Evolutionary conservation across 2,113 vertebrate genomes (phyloP), one percentile per base, ranked within the genome.

Genomic region (Malurus melanocephalus): DNA sequence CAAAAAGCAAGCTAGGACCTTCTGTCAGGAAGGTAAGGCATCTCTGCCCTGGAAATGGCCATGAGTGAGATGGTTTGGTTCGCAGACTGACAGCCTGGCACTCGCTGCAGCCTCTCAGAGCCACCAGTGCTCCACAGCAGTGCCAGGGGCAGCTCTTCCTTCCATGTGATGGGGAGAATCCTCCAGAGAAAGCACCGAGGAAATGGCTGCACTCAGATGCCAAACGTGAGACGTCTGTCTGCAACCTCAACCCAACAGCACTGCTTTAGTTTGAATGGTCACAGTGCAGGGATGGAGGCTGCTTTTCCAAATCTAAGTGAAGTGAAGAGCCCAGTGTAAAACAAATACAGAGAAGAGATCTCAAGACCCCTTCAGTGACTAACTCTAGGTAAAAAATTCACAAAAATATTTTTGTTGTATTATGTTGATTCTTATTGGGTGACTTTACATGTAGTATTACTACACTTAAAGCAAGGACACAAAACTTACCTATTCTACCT

Each of bases 81-180:
- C 22, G 6, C 32, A 53, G 40, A 13, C 27, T 1, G n/a, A 68
- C 3, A 9, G 27, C n/a, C 3, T 18, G 15, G 18, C 65, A 48
- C 38, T 1, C 3, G 40, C 49, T 21, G 20, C 38, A 43, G n/a
- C 9, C 49, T 42, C 18, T 9, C 2, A 18, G 10, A 28, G 33
- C n/a, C 45, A 10, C 4, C 16, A 32, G 33, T 1, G 2, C 4
- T 21, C 2, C 3, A 5, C 0, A 5, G 15, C 8, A 16, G 21
- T 4, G 2, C 28, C 4, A 62, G 48, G 4, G 22, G 11, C 59
- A 75, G 45, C 53, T 42, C 14, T 23, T 49, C 38, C 43, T 9
- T n/a, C 21, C 59, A 65, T 8, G 4, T 8, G 3, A 13, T 3
- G 27, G 7, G 7, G 6, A 17, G 17, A 51, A 7, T 21, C 8